Conservation (phyloP, 2,888 invertebrate species). For the Nephrocerus scutellatus region DNA sequence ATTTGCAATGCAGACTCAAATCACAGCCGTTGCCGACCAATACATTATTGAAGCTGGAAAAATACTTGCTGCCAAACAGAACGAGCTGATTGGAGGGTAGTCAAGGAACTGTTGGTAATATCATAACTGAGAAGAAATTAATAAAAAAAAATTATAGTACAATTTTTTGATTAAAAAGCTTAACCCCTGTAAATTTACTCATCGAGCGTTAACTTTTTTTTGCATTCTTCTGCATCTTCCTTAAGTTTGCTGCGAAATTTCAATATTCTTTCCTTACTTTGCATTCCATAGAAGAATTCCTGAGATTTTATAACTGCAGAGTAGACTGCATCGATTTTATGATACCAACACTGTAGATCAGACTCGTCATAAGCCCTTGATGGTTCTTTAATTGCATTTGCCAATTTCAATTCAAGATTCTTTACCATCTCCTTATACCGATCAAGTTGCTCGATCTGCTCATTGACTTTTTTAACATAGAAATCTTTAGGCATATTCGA, state of each 20-base stretch:
- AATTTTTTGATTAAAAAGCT: too few relatives aligned
- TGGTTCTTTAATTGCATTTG: constrained; percentile 20
- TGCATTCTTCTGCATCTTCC: constrained; percentile 33
- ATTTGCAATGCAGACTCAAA: constrained; percentile 61
- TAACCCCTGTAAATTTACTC: constrained; percentile 23
- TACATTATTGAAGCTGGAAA: constrained; percentile 60
- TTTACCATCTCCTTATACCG: constrained; percentile 32
- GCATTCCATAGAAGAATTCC: constrained; percentile 35
- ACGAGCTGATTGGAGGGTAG: constrained; percentile 68
- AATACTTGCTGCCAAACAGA: constrained; percentile 62
- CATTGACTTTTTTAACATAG: constrained; percentile 41
- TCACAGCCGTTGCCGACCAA: constrained; percentile 61
- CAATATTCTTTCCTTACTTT: constrained; percentile 39
- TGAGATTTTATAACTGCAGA: constrained; percentile 32
- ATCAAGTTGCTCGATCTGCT: constrained; percentile 38
- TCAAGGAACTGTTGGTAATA: constrained; percentile 26
- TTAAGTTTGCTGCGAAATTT: constrained; percentile 36
- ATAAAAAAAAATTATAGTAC: constrained; percentile 3
- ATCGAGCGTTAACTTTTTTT: constrained; percentile 32
- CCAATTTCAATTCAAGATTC: constrained; percentile 29
- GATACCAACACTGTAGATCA: constrained; percentile 40
- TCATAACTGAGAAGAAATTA: constrained; percentile 8
- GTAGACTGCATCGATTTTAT: constrained; percentile 39
- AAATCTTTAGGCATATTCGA: constrained; percentile 47
- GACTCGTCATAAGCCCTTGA: constrained; percentile 28